Evolutionary conservation across 2,888 invertebrate species (phyloP).

Genomic region (Neoscelio sp.): DNA sequence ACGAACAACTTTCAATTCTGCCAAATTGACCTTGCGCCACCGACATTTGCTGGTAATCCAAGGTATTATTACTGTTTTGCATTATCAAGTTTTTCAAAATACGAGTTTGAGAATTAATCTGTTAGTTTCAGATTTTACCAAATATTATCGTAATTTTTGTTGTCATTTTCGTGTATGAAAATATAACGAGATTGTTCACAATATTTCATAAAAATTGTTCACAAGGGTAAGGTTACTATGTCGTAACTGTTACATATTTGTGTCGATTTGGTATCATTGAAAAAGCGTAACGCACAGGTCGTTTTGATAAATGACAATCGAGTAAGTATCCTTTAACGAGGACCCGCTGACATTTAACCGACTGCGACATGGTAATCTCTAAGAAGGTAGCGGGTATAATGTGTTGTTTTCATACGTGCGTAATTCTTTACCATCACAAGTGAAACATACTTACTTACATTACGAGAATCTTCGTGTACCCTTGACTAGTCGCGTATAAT

Average conservation of each 20-base stretch:
- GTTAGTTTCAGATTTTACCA: too few relatives aligned
- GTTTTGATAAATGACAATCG: constrained; percentile 60
- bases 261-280: constrained; percentile 7
- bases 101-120: too few relatives aligned
- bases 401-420: constrained; percentile 67
- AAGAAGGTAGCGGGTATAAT: constrained; percentile 56
- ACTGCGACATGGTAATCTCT: constrained; percentile 66
- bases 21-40: too few relatives aligned
- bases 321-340: constrained; percentile 73
- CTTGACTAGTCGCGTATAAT: constrained; percentile 63
- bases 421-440: constrained; percentile 62
- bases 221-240: too few relatives aligned
- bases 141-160: too few relatives aligned
- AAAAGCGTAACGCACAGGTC: constrained; percentile 29
- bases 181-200: too few relatives aligned
- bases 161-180: too few relatives aligned
- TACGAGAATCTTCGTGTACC: constrained; percentile 67
- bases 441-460: constrained; percentile 44
- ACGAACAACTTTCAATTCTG: too few relatives aligned
- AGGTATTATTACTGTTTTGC: too few relatives aligned
- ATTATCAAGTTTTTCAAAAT: too few relatives aligned
- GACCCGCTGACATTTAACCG: constrained; percentile 81
- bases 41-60: too few relatives aligned
- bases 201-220: too few relatives aligned
- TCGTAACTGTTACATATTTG: not conserved